These are phyloP conservation scores for Cebus imitator DNA, from an alignment of 2,113 vertebrate species.

Conservation along the genomic window DNA sequence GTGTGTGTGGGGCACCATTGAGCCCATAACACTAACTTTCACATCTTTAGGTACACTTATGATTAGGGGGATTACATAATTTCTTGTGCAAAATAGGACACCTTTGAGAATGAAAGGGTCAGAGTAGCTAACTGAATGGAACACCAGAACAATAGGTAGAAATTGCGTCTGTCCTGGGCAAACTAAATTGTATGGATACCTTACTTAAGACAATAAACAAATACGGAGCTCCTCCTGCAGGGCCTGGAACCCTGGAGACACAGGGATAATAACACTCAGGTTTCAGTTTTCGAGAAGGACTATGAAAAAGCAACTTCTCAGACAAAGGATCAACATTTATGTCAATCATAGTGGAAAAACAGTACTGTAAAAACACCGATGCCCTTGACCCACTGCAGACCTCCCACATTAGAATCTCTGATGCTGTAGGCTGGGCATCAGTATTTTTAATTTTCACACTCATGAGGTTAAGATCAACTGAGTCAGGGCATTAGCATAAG, in stretches of 20 bases:
- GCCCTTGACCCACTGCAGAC: background rate
- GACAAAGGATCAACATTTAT: background rate
- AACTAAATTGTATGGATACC: background rate
- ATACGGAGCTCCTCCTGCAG: background rate
- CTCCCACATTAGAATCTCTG: background rate
- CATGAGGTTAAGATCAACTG: background rate
- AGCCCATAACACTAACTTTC: background rate
- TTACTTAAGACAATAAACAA: background rate
- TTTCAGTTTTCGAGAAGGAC: background rate
- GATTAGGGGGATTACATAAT: background rate
- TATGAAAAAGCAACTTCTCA: background rate
- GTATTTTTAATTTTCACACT: background rate
- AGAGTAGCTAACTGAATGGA: background rate
- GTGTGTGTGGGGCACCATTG: background rate
- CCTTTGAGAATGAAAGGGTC: background rate
- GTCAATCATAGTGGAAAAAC: background rate
- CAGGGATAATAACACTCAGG: background rate
- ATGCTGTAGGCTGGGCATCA: background rate
- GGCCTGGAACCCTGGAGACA: background rate
- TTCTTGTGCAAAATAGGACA: background rate
- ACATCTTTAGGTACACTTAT: background rate
- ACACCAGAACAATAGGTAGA: background rate
- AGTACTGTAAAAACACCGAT: background rate
- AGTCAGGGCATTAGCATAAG: background rate
- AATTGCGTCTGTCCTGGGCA: background rate